Base-by-base conservation (phyloP, 1,140 invertebrate species). In the Whitmania pigra region DNA sequence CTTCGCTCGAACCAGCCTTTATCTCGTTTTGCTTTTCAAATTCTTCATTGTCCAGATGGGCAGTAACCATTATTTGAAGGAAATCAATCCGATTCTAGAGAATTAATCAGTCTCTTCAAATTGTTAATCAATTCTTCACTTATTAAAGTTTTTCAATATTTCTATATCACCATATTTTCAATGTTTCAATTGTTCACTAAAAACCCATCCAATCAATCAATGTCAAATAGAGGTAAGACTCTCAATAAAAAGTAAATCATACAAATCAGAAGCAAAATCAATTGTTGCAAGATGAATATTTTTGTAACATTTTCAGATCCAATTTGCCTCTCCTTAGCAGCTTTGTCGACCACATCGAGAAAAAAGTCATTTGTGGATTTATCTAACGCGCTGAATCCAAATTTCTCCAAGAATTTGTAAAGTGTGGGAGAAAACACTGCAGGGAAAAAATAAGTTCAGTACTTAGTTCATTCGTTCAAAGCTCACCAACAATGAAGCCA, bases 31-130 rank as follows among this genome's bases (percentile, higher is more conserved):
- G 49, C 20, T 43, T 40, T 67, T 66, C 40, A 3, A 29, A 36
- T 40, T 69, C 20, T 11, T 67, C 54, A 25, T 71, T 66, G 49
- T 76, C 75, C 73, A 69, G 22, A 36, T 76, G 72, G 25, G 76
- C 73, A 11, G 76, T 75, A 15, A 77, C 54, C 69, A 76, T 69
- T 49, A 76, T 40, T 43, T 76, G 75, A 3, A 77, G 54, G 69
- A 76, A 76, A 71, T 77, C 77, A 31, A 53, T 60, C 60, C 63
- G 67, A 18, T 71, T 72, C 67, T 53, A 49, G 3, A 49, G 15
- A 49, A 49, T 49, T 1, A 49, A 49, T 49, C 43, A 49, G 43
- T 49, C 0, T 49, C 43, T 49, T 49, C 43, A 49, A 7, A 7
- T 49, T 7, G 43, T 49, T 49, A 49, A 49, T 1, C 15, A 49